Percentiles rank a stretch among this genome's conserved stretches.
Conservation (phyloP, 2,888 invertebrate species). For the Gortyna flavago region DNA sequence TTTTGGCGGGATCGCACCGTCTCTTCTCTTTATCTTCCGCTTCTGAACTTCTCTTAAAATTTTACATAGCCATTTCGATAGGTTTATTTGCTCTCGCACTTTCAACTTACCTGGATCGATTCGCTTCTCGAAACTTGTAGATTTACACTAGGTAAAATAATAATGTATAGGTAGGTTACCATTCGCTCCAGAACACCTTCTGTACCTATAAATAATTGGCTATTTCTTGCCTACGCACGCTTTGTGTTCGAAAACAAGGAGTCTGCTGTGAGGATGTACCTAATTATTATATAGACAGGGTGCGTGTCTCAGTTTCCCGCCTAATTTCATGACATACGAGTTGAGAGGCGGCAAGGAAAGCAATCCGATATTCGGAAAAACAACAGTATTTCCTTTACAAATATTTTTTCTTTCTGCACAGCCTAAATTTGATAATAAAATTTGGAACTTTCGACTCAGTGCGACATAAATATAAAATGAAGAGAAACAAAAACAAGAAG, state of each 20-base stretch:
- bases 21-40: conserved; percentile 60
- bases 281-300: conserved; percentile 56
- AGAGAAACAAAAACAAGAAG: conserved; percentile 20
- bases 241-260: conserved; percentile 49
- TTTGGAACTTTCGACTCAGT: conserved; percentile 27
- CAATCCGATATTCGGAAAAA: conserved; percentile 36
- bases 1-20: conserved; percentile 66
- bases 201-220: conserved; percentile 41
- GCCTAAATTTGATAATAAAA: conserved; percentile 10
- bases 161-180: conserved; percentile 33
- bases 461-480: conserved; percentile 31
- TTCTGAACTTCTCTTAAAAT: conserved; percentile 53
- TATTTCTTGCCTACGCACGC: conserved; percentile 31
- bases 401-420: conserved; percentile 25
- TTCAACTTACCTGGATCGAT: conserved; percentile 64
- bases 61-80: conserved; percentile 44
- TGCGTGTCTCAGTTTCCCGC: conserved; percentile 63
- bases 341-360: conserved; percentile 32
- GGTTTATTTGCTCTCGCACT: conserved; percentile 54
- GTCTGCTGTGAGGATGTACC: conserved; percentile 27
- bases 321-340: conserved; percentile 56
- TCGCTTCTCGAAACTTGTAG: conserved; percentile 47
- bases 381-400: conserved; percentile 8
- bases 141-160: conserved; percentile 51
- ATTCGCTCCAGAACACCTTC: conserved; percentile 13